Conservation (phyloP, 2,797 vertebrate species). For the Micropoecilia bifurca region DNA sequence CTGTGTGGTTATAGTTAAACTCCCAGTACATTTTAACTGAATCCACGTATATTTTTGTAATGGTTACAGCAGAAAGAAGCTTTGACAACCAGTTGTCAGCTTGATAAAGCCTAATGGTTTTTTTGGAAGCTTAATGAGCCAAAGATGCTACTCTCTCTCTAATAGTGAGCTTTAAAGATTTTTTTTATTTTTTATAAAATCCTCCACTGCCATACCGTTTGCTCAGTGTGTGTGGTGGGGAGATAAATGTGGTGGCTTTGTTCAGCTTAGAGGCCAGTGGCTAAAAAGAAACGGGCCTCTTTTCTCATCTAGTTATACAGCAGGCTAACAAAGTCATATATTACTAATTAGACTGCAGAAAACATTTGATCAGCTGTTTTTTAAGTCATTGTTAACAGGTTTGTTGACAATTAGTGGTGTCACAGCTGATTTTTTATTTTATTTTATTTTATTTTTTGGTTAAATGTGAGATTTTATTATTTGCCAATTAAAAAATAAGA, state of each 20-base stretch:
- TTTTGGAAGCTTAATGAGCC: background rate
- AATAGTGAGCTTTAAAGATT: background rate
- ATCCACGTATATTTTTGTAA: background rate
- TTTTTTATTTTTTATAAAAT: too few species aligned
- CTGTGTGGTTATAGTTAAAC: background rate
- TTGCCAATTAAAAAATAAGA: background rate
- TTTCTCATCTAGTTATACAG: background rate
- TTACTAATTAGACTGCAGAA: background rate
- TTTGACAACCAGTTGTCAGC: background rate
- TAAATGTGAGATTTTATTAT: background rate
- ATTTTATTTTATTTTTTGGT: background rate
- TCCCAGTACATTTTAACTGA: background rate
- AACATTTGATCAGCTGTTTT: background rate
- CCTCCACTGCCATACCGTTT: background rate
- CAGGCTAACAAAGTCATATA: background rate
- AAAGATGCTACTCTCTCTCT: background rate
- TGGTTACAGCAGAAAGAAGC: background rate
- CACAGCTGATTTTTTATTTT: background rate
- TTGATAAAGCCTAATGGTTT: background rate
- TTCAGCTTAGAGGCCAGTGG: background rate
- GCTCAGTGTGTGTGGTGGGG: background rate
- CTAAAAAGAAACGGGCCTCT: background rate
- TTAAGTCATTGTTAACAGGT: background rate
- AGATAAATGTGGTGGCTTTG: background rate
- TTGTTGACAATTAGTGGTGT: background rate